Evolutionary conservation across 2,797 vertebrate genomes (phyloP).

Genomic region (Lagodon rhomboides): DNA sequence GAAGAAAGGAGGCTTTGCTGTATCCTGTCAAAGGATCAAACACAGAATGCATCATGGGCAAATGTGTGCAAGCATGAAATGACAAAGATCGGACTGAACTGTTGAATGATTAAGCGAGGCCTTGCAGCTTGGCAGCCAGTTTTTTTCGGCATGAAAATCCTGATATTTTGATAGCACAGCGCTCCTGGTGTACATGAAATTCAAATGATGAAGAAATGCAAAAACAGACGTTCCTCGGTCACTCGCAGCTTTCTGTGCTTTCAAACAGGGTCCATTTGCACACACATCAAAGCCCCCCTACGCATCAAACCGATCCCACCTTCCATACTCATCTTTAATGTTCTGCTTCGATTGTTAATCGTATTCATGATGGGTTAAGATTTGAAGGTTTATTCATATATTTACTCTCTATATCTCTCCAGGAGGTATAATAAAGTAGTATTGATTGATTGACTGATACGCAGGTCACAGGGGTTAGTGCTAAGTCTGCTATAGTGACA

Average conservation of each 20-base stretch:
- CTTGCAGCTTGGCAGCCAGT: slow-evolving; percentile 57
- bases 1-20: slow-evolving; percentile 50
- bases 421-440: slow-evolving; percentile 74
- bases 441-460: slow-evolving; percentile 83
- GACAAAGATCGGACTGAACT: slow-evolving; percentile 68
- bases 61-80: slow-evolving; percentile 66
- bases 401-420: slow-evolving; percentile 62
- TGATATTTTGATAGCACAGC: slow-evolving; percentile 57
- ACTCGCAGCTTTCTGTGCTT: slow-evolving; percentile 32
- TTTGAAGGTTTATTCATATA: slow-evolving; percentile 75
- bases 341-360: slow-evolving; percentile 50
- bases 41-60: slow-evolving; percentile 40
- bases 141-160: slow-evolving; percentile 44
- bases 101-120: slow-evolving; percentile 78
- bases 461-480: slow-evolving; percentile 80
- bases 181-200: slow-evolving; percentile 69
- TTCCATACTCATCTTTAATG: slow-evolving; percentile 58
- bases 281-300: slow-evolving; percentile 25
- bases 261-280: slow-evolving; percentile 48
- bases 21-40: slow-evolving; percentile 75
- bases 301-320: slow-evolving; percentile 46
- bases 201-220: slow-evolving; percentile 65
- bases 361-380: slow-evolving; percentile 65
- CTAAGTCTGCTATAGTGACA: slow-evolving; percentile 82
- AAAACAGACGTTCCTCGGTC: slow-evolving; percentile 31